phyloP scores from a whole-genome alignment of 2,888 invertebrate species.

The Leucania comma region DNA sequence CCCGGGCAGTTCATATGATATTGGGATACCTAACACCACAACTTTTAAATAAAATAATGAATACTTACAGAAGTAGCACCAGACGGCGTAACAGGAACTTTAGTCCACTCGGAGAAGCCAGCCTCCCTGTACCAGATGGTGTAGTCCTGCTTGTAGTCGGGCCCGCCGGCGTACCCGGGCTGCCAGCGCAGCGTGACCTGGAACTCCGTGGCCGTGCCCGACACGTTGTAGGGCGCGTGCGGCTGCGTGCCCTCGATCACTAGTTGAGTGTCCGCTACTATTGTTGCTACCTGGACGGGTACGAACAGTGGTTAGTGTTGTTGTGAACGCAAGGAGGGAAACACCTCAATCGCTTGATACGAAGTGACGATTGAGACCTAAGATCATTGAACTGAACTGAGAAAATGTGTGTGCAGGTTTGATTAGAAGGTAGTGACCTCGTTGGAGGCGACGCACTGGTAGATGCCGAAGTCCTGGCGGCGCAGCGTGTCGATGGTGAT shows the following conservation, averaged over 20 bases:
- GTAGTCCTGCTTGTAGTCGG: constrained; percentile 98
- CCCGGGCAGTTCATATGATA: too few species aligned
- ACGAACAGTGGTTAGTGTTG: neutral
- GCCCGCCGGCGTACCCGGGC: constrained; percentile 98
- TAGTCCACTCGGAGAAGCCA: constrained; percentile 97
- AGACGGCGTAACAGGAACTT: constrained; percentile 97
- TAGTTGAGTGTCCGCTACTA: constrained; percentile 96
- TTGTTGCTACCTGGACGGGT: constrained; percentile 94
- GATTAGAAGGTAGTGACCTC: constrained; percentile 87
- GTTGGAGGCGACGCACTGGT: constrained; percentile 98
- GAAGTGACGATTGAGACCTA: too few species aligned
- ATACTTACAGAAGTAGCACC: constrained; percentile 93
- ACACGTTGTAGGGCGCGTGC: constrained; percentile 98
- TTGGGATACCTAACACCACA: neutral
- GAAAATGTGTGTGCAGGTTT: neutral
- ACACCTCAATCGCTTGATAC: too few species aligned
- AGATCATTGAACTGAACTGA: too few species aligned
- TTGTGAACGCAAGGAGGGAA: too few species aligned
- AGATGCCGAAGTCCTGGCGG: constrained; percentile 97
- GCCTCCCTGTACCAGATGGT: constrained; percentile 98
- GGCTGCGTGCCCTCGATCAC: constrained; percentile 98
- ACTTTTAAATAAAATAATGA: neutral
- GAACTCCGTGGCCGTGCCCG: constrained; percentile 97
- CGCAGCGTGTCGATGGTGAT: constrained; percentile 97
- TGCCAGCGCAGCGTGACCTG: constrained; percentile 97